Conservation (phyloP, 1,140 invertebrate genomes). For the Anthonomus grandis region DNA sequence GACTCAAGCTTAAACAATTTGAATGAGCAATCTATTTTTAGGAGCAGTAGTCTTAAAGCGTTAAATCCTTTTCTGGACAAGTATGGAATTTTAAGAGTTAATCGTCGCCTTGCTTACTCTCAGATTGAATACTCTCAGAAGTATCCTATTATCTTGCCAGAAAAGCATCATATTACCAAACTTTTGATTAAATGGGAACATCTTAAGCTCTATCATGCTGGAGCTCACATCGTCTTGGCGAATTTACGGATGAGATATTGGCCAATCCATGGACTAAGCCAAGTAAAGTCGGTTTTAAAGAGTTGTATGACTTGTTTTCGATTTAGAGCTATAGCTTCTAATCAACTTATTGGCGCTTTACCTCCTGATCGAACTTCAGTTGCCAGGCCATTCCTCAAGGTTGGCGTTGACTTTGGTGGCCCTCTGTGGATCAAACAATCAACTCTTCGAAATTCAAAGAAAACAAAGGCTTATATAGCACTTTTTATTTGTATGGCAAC, state of each 20-base stretch:
- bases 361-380: background rate
- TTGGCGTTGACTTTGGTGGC: constrained; percentile 37
- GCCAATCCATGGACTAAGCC: background rate
- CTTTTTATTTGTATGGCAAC: constrained; percentile 2
- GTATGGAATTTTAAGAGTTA: background rate
- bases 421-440: constrained; percentile 16
- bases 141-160: constrained; percentile 9
- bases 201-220: constrained; percentile 6
- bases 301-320: constrained; percentile 3
- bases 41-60: background rate
- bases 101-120: background rate
- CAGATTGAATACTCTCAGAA: background rate
- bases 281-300: constrained; percentile 3
- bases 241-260: constrained; percentile 5
- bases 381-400: constrained; percentile 29
- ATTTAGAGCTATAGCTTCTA: too few relatives aligned
- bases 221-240: background rate
- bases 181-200: constrained; percentile 6
- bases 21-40: background rate
- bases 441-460: background rate
- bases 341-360: constrained; percentile 6
- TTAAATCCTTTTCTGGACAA: constrained; percentile 6
- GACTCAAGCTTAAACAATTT: background rate
- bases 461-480: background rate
- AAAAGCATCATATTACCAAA: background rate